Evolutionary conservation across 2,888 invertebrate genomes (phyloP), one percentile per base, ranked within the genome.

Genomic region (Biston betularia): DNA sequence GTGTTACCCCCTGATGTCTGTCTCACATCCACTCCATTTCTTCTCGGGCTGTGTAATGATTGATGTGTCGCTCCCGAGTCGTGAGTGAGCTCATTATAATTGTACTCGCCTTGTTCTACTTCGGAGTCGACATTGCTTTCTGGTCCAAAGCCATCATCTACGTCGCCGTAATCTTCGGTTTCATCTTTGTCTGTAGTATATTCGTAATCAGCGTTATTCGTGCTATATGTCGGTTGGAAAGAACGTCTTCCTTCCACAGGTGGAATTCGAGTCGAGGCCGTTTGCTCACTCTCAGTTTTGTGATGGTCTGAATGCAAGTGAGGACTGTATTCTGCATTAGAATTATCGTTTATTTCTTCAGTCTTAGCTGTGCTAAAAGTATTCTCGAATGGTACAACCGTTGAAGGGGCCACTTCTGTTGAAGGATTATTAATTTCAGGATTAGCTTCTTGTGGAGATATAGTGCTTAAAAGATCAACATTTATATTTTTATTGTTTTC

Each of bases 1-100:
- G 94, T 94, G 76, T 95, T 96, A 34, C 93, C 92, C 12, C 93
- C 91, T n/a, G 87, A 88, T 14, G 88, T 87, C 83, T 94, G 94
- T 73, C 86, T 88, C 11, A 94, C 89, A 63, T 94, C 90, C 34
- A 92, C 71, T 24, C 83, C 87, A 78, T 88, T 91, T 67, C 80
- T 83, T 70, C 78, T 84, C 46, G 86, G 78, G 74, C 77, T 86
- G 77, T 86, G 82, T 60, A 89, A 78, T 46, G 89, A 85, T 75
- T 90, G 88, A 73, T 91, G 90, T 42, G 87, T 85, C 54, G 84
- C 75, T 71, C 87, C 86, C 14, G 83, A 70, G 64, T 81, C 83
- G 88, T 73, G 94, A 86, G 75, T 91, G 93, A 82, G 79, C 68
- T 95, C 95, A 71, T 96, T 95, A 56, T 95, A 95, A 72, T 95